phyloP scores from a whole-genome alignment of 64 coral and sea anemone species.

The Cladopsammia gracilis region DNA sequence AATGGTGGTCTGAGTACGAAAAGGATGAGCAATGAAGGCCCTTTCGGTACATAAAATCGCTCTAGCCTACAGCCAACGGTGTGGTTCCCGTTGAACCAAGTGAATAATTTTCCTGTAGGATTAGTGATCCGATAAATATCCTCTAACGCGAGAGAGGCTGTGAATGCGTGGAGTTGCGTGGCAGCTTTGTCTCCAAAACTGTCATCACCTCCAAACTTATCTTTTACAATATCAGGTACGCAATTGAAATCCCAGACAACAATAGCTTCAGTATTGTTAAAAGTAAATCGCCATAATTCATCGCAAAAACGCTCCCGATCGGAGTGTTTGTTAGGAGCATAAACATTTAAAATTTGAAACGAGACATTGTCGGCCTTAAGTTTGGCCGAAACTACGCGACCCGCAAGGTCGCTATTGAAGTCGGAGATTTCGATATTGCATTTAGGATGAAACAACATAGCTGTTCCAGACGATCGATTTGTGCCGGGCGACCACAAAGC shows the following conservation, averaged over 20 bases:
- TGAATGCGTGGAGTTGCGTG: background rate
- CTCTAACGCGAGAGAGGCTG: background rate
- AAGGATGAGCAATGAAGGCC: no score
- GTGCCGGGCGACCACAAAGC: background rate
- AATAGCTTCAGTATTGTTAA: background rate
- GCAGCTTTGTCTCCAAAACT: slow-evolving; percentile 13
- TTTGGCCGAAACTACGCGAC: no score
- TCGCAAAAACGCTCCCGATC: background rate
- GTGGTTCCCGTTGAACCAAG: background rate
- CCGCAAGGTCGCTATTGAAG: background rate
- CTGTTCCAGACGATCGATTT: background rate
- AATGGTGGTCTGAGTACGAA: no score
- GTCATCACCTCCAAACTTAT: no score
- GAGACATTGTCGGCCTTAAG: no score
- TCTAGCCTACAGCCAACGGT: slow-evolving; percentile 9
- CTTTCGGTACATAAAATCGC: background rate
- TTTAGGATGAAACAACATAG: background rate
- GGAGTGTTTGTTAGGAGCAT: no score
- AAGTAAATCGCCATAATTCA: background rate
- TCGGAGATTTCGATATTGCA: background rate
- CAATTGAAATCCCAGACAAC: background rate
- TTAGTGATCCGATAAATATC: background rate
- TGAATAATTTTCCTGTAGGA: background rate
- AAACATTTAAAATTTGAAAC: background rate
- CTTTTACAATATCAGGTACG: background rate